phyloP scores from a whole-genome alignment of 2,797 vertebrate genomes.

The Prionace glauca region DNA sequence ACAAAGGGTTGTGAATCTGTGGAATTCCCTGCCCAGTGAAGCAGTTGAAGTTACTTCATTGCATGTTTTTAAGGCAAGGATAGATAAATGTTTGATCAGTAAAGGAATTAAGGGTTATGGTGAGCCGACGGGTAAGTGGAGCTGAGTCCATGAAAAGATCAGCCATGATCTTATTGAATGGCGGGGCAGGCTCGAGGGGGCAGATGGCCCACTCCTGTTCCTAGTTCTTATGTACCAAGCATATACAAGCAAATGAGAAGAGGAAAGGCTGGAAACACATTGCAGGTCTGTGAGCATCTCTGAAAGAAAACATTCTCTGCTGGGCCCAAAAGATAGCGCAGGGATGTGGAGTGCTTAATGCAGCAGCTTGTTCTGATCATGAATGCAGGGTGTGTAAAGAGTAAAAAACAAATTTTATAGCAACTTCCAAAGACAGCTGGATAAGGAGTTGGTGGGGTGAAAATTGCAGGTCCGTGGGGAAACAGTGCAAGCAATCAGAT shows the following conservation, averaged over 20 bases:
- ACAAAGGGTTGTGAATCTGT: no score
- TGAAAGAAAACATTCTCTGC: not conserved
- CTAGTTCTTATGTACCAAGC: no score
- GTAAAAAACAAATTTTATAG: not conserved
- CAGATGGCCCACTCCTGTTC: no score
- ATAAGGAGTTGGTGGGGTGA: not conserved
- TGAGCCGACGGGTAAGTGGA: no score
- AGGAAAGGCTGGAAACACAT: not conserved
- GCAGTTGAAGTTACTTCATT: no score
- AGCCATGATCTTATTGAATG: no score
- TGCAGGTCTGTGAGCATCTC: not conserved
- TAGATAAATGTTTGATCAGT: no score
- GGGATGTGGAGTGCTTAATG: not conserved
- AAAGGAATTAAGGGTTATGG: no score
- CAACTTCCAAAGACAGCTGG: not conserved
- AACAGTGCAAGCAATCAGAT: not conserved
- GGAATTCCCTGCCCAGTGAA: no score
- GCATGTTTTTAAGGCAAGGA: no score
- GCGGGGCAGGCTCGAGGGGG: no score
- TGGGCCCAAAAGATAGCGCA: not conserved
- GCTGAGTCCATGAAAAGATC: no score
- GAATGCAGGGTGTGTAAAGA: not conserved
- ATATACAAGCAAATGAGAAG: not conserved
- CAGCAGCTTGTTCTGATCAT: not conserved
- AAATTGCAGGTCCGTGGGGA: not conserved